Percentiles rank a stretch among this genome's conserved stretches.
Conservation (phyloP, 2,888 invertebrate species). For the Himalopsyche kuldschensis region DNA sequence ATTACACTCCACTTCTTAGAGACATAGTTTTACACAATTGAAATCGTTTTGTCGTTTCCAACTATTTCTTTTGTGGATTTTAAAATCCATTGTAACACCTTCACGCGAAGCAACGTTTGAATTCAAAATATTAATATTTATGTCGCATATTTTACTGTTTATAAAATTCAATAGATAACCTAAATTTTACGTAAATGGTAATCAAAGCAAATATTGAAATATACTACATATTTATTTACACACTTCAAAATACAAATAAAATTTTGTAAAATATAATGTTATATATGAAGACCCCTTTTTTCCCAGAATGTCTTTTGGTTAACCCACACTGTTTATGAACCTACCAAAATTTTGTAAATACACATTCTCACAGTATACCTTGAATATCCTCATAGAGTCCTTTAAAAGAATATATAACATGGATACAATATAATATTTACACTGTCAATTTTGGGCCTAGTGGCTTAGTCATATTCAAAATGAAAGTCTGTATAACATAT, state of each 20-base stretch:
- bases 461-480: background rate
- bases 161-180: background rate
- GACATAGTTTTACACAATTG: background rate
- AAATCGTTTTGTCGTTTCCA: background rate
- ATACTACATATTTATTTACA: background rate
- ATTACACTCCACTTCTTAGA: background rate
- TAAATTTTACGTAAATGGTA: background rate
- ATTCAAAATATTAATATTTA: background rate
- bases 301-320: slow-evolving; percentile 37
- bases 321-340: slow-evolving; percentile 30
- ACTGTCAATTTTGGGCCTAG: background rate
- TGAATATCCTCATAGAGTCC: background rate
- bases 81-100: background rate
- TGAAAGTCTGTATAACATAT: too few species aligned
- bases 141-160: background rate
- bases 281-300: background rate
- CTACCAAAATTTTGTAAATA: slow-evolving; percentile 2
- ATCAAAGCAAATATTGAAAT: background rate
- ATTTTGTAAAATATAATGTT: background rate
- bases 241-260: background rate
- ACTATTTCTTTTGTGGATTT: background rate
- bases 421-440: background rate
- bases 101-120: background rate
- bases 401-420: background rate
- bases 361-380: background rate